Percentiles rank a stretch among this genome's conserved stretches.
These are phyloP conservation scores for Cirrhinus mrigala DNA, from an alignment of 2,797 vertebrate genomes.

Conservation along the genomic window DNA sequence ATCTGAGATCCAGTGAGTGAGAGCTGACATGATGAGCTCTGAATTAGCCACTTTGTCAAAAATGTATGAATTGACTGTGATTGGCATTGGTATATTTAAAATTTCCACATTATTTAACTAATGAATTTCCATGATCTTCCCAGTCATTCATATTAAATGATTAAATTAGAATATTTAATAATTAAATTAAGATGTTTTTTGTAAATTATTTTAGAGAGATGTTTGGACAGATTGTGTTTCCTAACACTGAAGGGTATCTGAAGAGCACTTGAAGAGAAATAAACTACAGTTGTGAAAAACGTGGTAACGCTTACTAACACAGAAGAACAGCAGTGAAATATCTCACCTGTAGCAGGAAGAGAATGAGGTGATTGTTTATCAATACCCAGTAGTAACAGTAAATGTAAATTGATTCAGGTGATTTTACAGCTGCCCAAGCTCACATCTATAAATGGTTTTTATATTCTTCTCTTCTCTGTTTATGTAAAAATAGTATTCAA, in stretches of 20 bases:
- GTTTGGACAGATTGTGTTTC: not conserved
- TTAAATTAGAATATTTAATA: no score
- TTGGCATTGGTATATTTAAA: no score
- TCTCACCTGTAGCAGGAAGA: not conserved
- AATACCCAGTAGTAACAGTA: not conserved
- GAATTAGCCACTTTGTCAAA: not conserved
- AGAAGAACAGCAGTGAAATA: not conserved
- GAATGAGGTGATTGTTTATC: not conserved
- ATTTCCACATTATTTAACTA: no score
- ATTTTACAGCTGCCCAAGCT: not conserved
- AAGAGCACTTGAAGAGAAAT: no score
- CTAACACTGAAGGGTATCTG: no score
- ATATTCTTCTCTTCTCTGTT: accelerated
- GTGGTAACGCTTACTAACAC: no score
- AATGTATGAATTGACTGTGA: no score
- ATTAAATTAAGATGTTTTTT: no score
- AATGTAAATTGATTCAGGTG: slow-evolving; percentile 34
- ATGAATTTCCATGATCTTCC: no score
- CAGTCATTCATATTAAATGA: no score
- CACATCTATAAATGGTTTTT: not conserved
- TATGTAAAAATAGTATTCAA: slow-evolving; percentile 54
- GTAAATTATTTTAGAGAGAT: no score
- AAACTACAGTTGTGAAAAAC: no score
- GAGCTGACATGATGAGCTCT: not conserved
- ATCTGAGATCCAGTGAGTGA: slow-evolving; percentile 3